Conservation (phyloP, 2,797 vertebrate genomes). For the Lateolabrax maculatus region DNA sequence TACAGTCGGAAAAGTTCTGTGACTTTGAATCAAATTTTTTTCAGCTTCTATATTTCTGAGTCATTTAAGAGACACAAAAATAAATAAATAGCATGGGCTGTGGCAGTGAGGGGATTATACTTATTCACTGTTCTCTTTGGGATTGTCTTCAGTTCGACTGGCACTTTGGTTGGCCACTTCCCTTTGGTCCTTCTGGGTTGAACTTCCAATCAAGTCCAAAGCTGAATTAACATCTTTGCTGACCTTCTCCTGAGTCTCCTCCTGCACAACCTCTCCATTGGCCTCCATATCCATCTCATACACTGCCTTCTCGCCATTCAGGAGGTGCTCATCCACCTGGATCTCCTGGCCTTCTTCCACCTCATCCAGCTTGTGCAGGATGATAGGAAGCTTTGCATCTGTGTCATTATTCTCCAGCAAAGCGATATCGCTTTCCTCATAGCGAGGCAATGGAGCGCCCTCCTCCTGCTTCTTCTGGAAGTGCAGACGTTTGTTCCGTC, state of each 20-base stretch:
- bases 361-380: conserved; percentile 90
- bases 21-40: conserved; percentile 55
- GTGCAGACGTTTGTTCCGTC: conserved; percentile 85
- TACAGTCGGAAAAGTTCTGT: conserved; percentile 46
- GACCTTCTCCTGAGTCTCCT: conserved; percentile 34
- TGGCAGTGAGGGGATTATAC: conserved; percentile 47
- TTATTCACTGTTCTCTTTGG: conserved; percentile 85
- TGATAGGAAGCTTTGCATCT: conserved; percentile 91
- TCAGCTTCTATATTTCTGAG: conserved; percentile 71
- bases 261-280: conserved; percentile 33
- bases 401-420: conserved; percentile 89
- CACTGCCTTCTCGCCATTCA: conserved; percentile 87
- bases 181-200: conserved; percentile 55
- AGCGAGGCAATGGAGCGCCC: conserved; percentile 87
- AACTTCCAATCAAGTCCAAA: conserved; percentile 41
- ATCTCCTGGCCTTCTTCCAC: conserved; percentile 80
- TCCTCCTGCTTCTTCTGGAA: conserved; percentile 89
- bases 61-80: conserved; percentile 77
- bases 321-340: conserved; percentile 71
- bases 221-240: conserved; percentile 37
- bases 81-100: conserved; percentile 80
- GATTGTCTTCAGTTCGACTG: conserved; percentile 83
- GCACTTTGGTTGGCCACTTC: conserved; percentile 75
- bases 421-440: conserved; percentile 91
- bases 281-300: conserved; percentile 75